These are phyloP conservation scores for Drosophila equinoxialis DNA, from an alignment of 1,140 invertebrate genomes.

Conservation along the genomic window DNA sequence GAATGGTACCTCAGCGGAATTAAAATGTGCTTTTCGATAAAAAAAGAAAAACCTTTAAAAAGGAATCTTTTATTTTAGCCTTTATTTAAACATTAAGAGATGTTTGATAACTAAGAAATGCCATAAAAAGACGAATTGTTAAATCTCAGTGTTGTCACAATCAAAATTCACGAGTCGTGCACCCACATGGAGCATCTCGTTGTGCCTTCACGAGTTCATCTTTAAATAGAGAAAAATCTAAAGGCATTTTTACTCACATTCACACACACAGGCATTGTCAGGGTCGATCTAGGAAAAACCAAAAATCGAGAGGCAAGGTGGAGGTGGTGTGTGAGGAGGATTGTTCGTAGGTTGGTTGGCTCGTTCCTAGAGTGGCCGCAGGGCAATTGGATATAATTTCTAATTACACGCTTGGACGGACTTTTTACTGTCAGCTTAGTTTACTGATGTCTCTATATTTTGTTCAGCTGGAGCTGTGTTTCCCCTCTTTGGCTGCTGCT, in stretches of 20 bases:
- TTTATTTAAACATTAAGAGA: too few relatives aligned
- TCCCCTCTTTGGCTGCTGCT: constrained; percentile 16
- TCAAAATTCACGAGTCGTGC: background rate
- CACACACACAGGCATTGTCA: constrained; percentile 57
- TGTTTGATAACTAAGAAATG: background rate
- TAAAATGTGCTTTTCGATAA: too few relatives aligned
- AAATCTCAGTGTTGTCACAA: too few relatives aligned
- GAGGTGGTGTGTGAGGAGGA: background rate
- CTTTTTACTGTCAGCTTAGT: constrained; percentile 81
- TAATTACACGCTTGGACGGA: constrained; percentile 81
- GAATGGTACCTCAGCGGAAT: too few relatives aligned
- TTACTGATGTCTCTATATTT: constrained; percentile 78
- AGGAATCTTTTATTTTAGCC: too few relatives aligned
- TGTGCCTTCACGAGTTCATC: constrained; percentile 3
- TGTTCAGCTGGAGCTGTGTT: constrained; percentile 17
- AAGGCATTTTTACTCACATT: constrained; percentile 36
- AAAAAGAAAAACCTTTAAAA: too few relatives aligned
- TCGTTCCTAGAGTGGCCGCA: constrained; percentile 76
- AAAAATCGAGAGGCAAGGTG: constrained; percentile 52
- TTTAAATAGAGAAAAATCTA: constrained; percentile 7
- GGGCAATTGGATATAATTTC: constrained; percentile 81
- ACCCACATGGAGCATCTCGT: background rate
- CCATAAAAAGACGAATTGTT: too few relatives aligned
- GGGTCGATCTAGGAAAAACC: constrained; percentile 67
- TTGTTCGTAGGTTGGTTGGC: constrained; percentile 34